Evolutionary conservation across 2,888 invertebrate species (phyloP), one percentile per base, ranked within the genome.

Genomic region (Pristionchus arcanus): DNA sequence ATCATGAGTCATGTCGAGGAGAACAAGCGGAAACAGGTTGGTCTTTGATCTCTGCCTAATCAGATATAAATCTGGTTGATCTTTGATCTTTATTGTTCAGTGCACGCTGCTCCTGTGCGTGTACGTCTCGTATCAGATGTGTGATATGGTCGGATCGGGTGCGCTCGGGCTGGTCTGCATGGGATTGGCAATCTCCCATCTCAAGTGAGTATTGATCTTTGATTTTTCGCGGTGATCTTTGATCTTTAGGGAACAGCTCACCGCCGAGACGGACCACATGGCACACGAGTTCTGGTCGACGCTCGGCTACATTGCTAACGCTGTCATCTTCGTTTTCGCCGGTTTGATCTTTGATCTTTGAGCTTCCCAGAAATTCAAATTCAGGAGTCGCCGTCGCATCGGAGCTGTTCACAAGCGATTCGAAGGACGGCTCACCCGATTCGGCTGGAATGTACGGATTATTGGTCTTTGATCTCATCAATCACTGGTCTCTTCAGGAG

Each of bases 281-380:
- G 95, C 95, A 94, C 95, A 92, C 87, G 86, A 91, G 53, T 77
- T 91, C 63, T 96, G 96, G 96, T 95, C 96, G 92, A 95, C 95
- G 90, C 91, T 96, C 91, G 95, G 95, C 16, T 96, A 96, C 91
- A 94, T 96, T 91, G 95, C 96, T 21, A 97, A 97, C 92, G 96
- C 96, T 0, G 94, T 97, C 21, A 96, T 97, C 68, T 97, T 97
- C 91, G 96, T 97, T 0, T 96, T 97, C 94, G 96, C 96, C 0
- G 97, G 97, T 0, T 84, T 88, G 81, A 37, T 90, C 31, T 90
- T 90, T 83, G 63, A 63, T 63, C 63, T 74, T 25, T 74, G 71
- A 34, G 16, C 28, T 74, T 74, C 28, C n/a, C n/a, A 34, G n/a
- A 34, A n/a, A 25, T 68, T 59, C 71, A 2, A 16, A 11, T 49